Conservation (phyloP, 2,797 vertebrate genomes). For the Smutsia temminckii region DNA sequence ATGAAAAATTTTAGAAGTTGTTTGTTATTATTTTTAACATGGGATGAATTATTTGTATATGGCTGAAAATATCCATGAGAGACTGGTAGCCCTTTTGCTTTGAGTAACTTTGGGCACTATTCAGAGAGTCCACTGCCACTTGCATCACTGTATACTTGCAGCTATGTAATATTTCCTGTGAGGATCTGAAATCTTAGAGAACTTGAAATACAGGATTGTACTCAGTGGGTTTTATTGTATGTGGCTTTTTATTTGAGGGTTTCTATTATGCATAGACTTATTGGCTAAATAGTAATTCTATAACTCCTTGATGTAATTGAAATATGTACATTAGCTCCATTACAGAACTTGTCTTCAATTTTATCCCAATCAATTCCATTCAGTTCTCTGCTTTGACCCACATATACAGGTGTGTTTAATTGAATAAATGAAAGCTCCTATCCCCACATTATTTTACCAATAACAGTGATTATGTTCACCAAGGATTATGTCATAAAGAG, state of each 20-base stretch:
- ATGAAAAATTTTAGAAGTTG: not conserved
- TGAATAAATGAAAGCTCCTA: not conserved
- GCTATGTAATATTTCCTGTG: not conserved
- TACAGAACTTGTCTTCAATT: not conserved
- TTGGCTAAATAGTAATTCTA: not conserved
- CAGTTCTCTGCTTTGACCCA: not conserved
- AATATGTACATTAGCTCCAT: not conserved
- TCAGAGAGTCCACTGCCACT: not conserved
- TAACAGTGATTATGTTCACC: not conserved
- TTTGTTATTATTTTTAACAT: slow-evolving; percentile 27
- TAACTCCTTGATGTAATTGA: not conserved
- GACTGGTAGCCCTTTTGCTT: not conserved
- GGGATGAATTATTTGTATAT: not conserved
- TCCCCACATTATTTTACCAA: not conserved
- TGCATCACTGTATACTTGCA: not conserved
- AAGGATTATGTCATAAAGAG: not conserved
- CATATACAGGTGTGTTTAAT: not conserved
- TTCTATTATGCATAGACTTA: not conserved
- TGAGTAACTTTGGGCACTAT: not conserved
- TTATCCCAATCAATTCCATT: not conserved
- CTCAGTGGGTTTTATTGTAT: not conserved
- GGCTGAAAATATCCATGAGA: not conserved
- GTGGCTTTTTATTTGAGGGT: not conserved
- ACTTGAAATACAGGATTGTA: not conserved
- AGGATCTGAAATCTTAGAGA: not conserved